These are phyloP conservation scores for Plusia festucae DNA, from an alignment of 2,888 invertebrate species.

Conservation along the genomic window DNA sequence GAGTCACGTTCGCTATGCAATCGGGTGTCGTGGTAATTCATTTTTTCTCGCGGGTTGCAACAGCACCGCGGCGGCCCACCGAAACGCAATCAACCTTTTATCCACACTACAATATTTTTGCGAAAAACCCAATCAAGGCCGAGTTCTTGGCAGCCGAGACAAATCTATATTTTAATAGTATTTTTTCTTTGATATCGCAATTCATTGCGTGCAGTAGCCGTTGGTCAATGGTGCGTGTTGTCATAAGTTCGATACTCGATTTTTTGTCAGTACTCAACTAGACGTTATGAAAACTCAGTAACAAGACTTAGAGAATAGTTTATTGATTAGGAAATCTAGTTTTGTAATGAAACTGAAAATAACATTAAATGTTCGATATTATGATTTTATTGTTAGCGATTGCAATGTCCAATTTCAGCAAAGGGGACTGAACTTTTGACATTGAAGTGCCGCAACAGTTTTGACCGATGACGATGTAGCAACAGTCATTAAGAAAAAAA, in stretches of 20 bases:
- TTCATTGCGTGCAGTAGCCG: conserved; percentile 72
- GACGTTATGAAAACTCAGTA: conserved; percentile 43
- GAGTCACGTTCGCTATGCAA: conserved; percentile 76
- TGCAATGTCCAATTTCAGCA: conserved; percentile 24
- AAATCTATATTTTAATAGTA: conserved; percentile 82
- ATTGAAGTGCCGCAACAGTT: conserved; percentile 42
- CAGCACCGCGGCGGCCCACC: conserved; percentile 72
- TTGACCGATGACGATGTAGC: conserved; percentile 29
- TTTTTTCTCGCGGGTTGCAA: conserved; percentile 65
- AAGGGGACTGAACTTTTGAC: conserved; percentile 44
- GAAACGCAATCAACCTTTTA: conserved; percentile 74
- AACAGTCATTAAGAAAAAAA: conserved; percentile 24
- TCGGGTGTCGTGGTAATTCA: conserved; percentile 67
- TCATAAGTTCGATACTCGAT: conserved; percentile 46
- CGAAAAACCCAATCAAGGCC: conserved; percentile 82
- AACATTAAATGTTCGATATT: conserved; percentile 10
- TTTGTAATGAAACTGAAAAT: conserved; percentile 18
- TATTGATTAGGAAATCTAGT: conserved; percentile 13
- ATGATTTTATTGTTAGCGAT: conserved; percentile 14
- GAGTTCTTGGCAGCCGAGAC: conserved; percentile 79
- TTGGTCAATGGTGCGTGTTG: conserved; percentile 78
- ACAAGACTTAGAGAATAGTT: conserved; percentile 18
- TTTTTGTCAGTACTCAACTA: conserved; percentile 40
- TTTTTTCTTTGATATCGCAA: conserved; percentile 72
- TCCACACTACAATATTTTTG: conserved; percentile 67